Evolutionary conservation across 2,888 invertebrate species (phyloP), one percentile per base, ranked within the genome.

Genomic region (Archaeoteleia sp.): DNA sequence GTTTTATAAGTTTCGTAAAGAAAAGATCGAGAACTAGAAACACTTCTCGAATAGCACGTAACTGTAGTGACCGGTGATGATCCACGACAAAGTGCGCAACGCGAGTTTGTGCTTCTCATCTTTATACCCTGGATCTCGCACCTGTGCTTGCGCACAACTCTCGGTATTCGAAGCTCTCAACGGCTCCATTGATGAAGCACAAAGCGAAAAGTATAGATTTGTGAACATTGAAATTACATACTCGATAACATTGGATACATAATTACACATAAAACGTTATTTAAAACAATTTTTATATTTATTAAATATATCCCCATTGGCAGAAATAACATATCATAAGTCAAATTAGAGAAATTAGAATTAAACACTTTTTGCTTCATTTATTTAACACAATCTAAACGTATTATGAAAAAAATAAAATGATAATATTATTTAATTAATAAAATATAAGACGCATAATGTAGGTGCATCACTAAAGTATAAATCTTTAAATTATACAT

Each of bases 121-220:
- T 80, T 80, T 80, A 80, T 80, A 80, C 79, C 78, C 77, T 74
- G 78, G 77, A 79, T 78, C 75, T 79, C 79, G 76, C 75, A 80
- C 80, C 79, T 80, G 80, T 80, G 79, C 80, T 79, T 80, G 80
- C 80, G 80, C 80, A 80, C 70, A 73, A 63, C 58, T 53, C 53
- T 43, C 45, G 54, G 32, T 30, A 25, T 62, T 39, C 51, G 45
- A 58, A 60, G 43, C 58, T 35, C 49, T 42, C 25, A 34, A 35
- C 51, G 39, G 61, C 61, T 62, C 40, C 46, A 34, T 46, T 54
- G 46, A 40, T 62, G 46, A 40, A 61, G 53, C 46, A 45, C 25
- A 32, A 61, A 53, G 7, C 43, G 39, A 49, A 34, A 23, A 34
- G 25, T 23, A 30, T 35, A 17, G 20, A 30, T 60, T 51, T 51